phyloP scores from a whole-genome alignment of 1,140 invertebrate genomes.

The Chrysopa pallens region DNA sequence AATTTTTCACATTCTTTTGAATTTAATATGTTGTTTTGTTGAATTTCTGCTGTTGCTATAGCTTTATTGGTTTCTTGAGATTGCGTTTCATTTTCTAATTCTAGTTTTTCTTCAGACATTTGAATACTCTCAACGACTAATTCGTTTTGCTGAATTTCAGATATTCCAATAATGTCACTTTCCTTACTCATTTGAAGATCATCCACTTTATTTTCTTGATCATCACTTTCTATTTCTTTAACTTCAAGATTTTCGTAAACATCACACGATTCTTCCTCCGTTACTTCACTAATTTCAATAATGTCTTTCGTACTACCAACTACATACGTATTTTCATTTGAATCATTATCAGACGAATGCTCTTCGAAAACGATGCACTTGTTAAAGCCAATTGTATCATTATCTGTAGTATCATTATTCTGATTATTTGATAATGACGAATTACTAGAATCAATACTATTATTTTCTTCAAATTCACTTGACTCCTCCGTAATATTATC shows the following conservation, averaged over 20 bases:
- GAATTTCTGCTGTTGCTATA: not conserved
- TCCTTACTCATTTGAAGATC: not conserved
- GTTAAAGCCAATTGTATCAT: conserved; percentile 4
- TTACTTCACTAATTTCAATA: not conserved
- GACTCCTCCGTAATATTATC: not conserved
- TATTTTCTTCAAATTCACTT: not conserved
- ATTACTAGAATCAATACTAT: not conserved
- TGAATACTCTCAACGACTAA: not conserved
- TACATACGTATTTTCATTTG: not conserved
- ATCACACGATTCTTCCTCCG: not conserved
- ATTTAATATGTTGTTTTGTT: no score
- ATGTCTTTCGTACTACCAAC: not conserved
- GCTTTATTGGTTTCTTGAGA: not conserved
- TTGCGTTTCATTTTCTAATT: not conserved
- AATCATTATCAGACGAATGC: conserved; percentile 2
- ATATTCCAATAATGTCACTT: not conserved
- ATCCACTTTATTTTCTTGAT: not conserved
- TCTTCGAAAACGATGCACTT: conserved; percentile 1
- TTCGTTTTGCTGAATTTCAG: not conserved
- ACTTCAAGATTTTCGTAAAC: not conserved
- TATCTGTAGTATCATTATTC: conserved; percentile 6
- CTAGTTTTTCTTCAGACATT: not conserved
- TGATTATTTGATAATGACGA: not conserved
- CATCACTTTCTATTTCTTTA: not conserved
- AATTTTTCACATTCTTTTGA: no score